Conservation (phyloP, 1,140 invertebrate genomes). For the Lethrus apterus region DNA sequence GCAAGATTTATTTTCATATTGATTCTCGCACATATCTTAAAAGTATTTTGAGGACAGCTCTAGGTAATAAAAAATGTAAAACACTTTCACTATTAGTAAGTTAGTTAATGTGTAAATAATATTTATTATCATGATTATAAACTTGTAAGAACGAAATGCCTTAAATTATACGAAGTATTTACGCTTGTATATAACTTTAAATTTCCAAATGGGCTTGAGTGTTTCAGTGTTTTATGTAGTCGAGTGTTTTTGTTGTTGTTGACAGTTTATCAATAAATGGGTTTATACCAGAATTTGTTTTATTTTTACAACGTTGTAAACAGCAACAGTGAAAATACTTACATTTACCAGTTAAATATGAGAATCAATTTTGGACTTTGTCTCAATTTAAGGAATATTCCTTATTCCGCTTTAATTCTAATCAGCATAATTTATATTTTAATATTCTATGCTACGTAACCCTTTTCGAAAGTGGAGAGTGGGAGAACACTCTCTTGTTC, state of each 20-base stretch:
- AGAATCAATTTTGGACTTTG: no score
- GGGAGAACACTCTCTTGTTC: no score
- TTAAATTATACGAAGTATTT: conserved; percentile 9
- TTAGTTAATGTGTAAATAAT: conserved; percentile 12
- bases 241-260: conserved; percentile 7
- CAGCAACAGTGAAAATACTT: no score
- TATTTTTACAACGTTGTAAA: no score
- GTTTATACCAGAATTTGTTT: conserved; percentile 17
- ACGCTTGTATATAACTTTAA: conserved; percentile 14
- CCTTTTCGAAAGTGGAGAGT: no score
- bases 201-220: conserved; percentile 11
- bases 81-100: conserved; percentile 1
- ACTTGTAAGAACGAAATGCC: conserved; percentile 1
- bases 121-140: conserved; percentile 10
- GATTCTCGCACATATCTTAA: background rate
- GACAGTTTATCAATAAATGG: conserved; percentile 12
- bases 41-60: conserved; percentile 2
- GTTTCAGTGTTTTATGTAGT: conserved; percentile 3
- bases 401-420: no score
- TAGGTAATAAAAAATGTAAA: conserved; percentile 2
- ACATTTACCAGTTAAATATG: no score
- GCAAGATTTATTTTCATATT: conserved; percentile 2
- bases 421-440: no score
- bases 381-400: no score
- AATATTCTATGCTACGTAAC: no score